Evolutionary conservation across 2,797 vertebrate species (phyloP).

Genomic region (Lepidocolaptes lacrymiger): DNA sequence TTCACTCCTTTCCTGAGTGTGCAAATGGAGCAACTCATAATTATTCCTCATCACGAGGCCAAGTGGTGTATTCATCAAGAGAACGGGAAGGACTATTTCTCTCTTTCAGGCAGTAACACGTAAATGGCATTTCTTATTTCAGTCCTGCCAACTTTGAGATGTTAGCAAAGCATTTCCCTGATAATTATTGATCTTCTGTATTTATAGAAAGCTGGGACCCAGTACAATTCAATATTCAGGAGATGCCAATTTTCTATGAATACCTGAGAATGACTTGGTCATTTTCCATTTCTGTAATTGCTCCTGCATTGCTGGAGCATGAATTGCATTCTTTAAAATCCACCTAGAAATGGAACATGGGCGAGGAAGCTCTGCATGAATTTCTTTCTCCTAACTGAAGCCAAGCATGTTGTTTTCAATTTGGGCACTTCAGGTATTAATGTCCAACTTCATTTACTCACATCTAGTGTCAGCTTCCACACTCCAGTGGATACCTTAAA

Average conservation of each 20-base stretch:
- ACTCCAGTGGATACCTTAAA: not conserved
- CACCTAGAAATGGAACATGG: not conserved
- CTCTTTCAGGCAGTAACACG: slow-evolving; percentile 9
- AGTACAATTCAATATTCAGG: slow-evolving; percentile 53
- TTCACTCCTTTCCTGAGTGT: not conserved
- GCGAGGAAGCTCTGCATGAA: not conserved
- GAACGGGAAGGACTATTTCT: not conserved
- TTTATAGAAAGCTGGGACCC: slow-evolving; percentile 58
- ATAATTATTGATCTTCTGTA: slow-evolving; percentile 69
- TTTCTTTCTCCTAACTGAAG: not conserved
- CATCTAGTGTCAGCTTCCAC: not conserved
- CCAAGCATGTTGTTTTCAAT: not conserved
- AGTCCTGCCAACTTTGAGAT: slow-evolving; percentile 47
- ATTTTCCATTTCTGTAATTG: slow-evolving; percentile 66
- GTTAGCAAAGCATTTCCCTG: slow-evolving; percentile 60
- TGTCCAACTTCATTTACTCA: not conserved
- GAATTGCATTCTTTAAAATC: slow-evolving; percentile 53
- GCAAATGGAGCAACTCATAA: slow-evolving; percentile 21
- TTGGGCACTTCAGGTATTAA: not conserved
- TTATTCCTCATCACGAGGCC: not conserved
- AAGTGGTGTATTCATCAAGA: not conserved
- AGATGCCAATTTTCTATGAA: slow-evolving; percentile 69
- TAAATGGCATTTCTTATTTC: slow-evolving; percentile 57
- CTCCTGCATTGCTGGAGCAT: slow-evolving; percentile 31
- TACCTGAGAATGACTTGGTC: slow-evolving; percentile 68